Evolutionary conservation across 2,797 vertebrate species (phyloP).

Genomic region (Silurus lanzhouensis): DNA sequence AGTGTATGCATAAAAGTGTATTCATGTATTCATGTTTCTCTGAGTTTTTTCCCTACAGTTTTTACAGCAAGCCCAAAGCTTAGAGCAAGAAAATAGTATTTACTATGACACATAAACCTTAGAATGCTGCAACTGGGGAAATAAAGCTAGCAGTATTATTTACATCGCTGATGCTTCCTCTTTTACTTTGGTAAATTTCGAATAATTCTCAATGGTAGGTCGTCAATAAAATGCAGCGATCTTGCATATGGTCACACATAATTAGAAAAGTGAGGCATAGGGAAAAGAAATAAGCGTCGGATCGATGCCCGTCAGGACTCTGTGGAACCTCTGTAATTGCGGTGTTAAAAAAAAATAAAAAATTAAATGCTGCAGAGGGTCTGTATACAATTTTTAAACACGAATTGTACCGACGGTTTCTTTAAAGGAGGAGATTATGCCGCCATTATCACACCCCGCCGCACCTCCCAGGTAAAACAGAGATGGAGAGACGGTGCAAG

Average conservation of each 20-base stretch:
- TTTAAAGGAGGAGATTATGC: conserved; percentile 54
- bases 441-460: conserved; percentile 30
- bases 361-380: conserved; percentile 25
- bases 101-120: not conserved
- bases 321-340: conserved; percentile 64
- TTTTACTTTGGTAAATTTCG: not conserved
- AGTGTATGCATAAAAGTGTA: not conserved
- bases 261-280: conserved; percentile 13
- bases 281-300: conserved; percentile 14
- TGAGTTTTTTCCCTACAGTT: not conserved
- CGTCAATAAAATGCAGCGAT: not conserved
- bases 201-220: not conserved
- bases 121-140: not conserved
- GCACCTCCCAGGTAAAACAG: conserved; percentile 37
- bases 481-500: conserved; percentile 23
- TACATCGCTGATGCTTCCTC: not conserved
- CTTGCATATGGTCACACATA: not conserved
- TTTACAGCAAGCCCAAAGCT: no score
- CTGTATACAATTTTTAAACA: conserved; percentile 62
- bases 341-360: conserved; percentile 59
- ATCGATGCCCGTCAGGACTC: conserved; percentile 58
- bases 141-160: not conserved
- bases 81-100: not conserved
- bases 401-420: conserved; percentile 42
- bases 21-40: not conserved